Evolutionary conservation across 2,888 invertebrate genomes (phyloP), one percentile per base, ranked within the genome.

Genomic region (Incurvaria masculella): DNA sequence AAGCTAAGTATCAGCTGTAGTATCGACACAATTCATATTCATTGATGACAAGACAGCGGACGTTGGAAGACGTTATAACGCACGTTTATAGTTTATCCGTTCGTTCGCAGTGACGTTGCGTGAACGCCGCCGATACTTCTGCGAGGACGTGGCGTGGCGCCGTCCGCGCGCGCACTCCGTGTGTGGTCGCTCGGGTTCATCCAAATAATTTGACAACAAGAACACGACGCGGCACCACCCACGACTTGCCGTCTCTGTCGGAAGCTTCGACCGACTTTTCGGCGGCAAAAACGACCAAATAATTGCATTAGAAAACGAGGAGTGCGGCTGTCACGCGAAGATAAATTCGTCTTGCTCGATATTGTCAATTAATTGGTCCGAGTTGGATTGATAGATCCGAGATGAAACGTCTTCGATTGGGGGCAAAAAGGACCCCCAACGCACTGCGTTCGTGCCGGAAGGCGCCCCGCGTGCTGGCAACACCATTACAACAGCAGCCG

Each of bases 341-440:
- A 33, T 33, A 33, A 33, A 33, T 43, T 43, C 43, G 43, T 20
- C n/a, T 6, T 43, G 21, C 5, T 21, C n/a, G 43, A 20, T 16
- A 18, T 21, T n/a, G 61, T 55, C 66, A 69, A 69, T 72, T 72
- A 72, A 72, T 72, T 66, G 59, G 59, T 55, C 53, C 56, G 61
- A 68, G 66, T 55, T 44, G 56, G 53, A 55, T 58, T 61, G 63
- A 68, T 65, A 64, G 59, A 62, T 60, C 60, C 60, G 48, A 44
- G 27, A 47, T 18, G 48, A 48, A 55, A 56, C 57, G 59, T 58
- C 48, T 56, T 14, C 53, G 45, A 53, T 55, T 54, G 26, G 49
- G 59, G 6, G 33, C 53, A 60, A 62, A 59, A 59, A 59, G 51
- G 70, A 72, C 71, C 72, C 59, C 71, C 71, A 62, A 62, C 49